phyloP scores from a whole-genome alignment of 2,888 invertebrate species.

The Biston betularia region DNA sequence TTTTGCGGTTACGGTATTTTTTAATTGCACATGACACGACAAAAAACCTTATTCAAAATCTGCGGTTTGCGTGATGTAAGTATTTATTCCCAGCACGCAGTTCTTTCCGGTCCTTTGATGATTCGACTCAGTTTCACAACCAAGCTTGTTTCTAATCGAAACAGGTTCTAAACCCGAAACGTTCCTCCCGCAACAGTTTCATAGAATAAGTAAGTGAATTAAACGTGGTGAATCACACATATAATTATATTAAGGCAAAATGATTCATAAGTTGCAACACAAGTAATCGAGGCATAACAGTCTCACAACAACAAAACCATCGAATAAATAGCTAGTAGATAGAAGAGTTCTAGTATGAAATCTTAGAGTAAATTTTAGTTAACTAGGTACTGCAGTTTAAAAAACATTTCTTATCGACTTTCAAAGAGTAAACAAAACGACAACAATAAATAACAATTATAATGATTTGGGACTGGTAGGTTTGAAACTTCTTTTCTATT shows the following conservation, averaged over 20 bases:
- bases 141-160: conserved; percentile 24
- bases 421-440: background rate
- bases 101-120: conserved; percentile 6
- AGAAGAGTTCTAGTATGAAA: background rate
- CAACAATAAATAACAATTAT: too few relatives aligned
- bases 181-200: conserved; percentile 23
- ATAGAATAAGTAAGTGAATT: conserved; percentile 43
- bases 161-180: conserved; percentile 16
- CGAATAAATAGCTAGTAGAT: conserved; percentile 3
- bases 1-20: conserved; percentile 25
- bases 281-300: conserved; percentile 43
- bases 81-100: conserved; percentile 14
- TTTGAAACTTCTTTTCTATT: too few relatives aligned
- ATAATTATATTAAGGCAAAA: conserved; percentile 50
- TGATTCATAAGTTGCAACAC: conserved; percentile 61
- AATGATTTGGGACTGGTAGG: too few relatives aligned
- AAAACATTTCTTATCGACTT: background rate
- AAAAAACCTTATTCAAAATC: conserved; percentile 14
- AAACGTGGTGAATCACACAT: conserved; percentile 61
- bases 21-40: conserved; percentile 6
- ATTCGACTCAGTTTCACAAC: conserved; percentile 15
- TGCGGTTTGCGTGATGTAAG: conserved; percentile 12
- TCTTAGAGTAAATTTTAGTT: background rate
- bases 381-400: background rate
- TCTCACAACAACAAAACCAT: background rate